Evolutionary conservation across 2,888 invertebrate species (phyloP), one percentile per base, ranked within the genome.

Genomic region (Drosophila mimetica): DNA sequence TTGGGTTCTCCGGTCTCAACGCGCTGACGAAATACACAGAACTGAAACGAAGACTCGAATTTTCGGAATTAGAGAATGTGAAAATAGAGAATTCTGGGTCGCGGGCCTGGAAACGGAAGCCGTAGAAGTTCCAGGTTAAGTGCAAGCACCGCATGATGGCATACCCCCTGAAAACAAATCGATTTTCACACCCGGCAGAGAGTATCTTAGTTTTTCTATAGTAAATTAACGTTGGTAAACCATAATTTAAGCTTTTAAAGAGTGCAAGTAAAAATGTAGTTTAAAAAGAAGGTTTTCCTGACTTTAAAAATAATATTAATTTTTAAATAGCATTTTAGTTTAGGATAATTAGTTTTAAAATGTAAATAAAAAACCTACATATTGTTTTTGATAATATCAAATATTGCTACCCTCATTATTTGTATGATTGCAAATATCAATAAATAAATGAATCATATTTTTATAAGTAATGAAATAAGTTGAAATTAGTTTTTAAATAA

Each of bases 71-170:
- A 46, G 16, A 50, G 61, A 75, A 54, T 46, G 39, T 4, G n/a
- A 7, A n/a, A 30, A 39, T n/a, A 2, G 41, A 18, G 51, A 44
- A 52, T 64, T 64, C 22, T 65, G 53, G 58, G 70, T 32, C 50
- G 57, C 57, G 39, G 61, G 32, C 14, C 32, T 32, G 39, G 39
- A 25, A 16, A 11, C 9, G 39, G 67, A 69, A 69, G 59, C 70
- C 67, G 2, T 14, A 50, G n/a, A 79, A 85, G 63, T 74, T 66
- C 70, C 79, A 85, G 83, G 83, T 79, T 81, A 83, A 87, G 83
- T 75, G 83, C 87, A 87, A 75, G 69, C 78, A 57, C 74, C 85
- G 53, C 28, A 54, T 14, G 53, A 57, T 60, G 25, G 37, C 48
- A 58, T 36, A 44, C 46, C 28, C 16, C 28, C 11, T 7, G 47